phyloP scores from a whole-genome alignment of 2,888 invertebrate genomes.

The Netelia virgata region DNA sequence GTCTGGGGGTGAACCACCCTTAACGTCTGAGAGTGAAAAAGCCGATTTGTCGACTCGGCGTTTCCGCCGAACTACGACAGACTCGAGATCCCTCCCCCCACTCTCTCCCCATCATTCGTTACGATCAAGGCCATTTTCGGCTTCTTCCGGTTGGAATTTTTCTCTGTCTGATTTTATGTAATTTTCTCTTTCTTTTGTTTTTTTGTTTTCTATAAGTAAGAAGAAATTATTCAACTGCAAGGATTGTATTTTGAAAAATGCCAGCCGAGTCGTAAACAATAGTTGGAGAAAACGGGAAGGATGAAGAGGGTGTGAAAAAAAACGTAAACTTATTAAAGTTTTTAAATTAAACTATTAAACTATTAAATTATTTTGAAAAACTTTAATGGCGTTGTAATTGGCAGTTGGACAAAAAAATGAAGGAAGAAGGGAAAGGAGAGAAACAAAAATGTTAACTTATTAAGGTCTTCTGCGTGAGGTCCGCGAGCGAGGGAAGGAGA shows the following conservation, averaged over 20 bases:
- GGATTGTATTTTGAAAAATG: no score
- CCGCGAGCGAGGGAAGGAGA: constrained; percentile 41
- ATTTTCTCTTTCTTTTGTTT: no score
- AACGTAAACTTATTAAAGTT: no score
- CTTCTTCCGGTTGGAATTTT: no score
- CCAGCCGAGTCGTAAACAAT: no score
- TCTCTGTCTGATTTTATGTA: no score
- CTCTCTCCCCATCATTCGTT: background rate
- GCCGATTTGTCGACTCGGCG: background rate
- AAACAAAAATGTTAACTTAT: constrained; percentile 56
- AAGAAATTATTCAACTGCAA: no score
- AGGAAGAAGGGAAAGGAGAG: constrained; percentile 26
- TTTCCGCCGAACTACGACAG: background rate
- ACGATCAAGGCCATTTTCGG: background rate
- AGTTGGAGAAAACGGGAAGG: no score
- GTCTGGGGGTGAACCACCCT: background rate
- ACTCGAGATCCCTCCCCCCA: background rate
- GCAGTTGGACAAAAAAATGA: constrained; percentile 54
- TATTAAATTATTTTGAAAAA: no score
- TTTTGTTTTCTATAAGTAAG: no score
- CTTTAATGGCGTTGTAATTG: background rate
- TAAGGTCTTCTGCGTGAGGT: constrained; percentile 70
- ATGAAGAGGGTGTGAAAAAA: no score
- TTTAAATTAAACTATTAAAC: no score
- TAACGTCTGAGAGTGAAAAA: background rate